Conservation (phyloP, 2,888 invertebrate genomes). For the Trachelus stipa region DNA sequence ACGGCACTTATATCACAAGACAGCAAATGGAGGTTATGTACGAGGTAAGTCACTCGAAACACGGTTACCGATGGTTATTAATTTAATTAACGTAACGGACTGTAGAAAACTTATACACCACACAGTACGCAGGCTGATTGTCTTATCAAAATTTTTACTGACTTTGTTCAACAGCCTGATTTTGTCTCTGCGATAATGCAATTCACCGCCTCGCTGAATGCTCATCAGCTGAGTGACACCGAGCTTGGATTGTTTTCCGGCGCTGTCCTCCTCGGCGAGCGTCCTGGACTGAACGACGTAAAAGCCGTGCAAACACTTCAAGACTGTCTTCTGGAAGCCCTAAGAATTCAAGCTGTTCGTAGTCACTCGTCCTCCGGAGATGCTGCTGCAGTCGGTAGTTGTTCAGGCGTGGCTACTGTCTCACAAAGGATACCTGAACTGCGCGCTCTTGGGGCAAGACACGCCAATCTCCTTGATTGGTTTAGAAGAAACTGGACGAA, state of each 20-base stretch:
- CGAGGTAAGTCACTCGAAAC: conserved; percentile 75
- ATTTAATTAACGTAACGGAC: neutral
- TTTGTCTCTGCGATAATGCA: conserved; percentile 86
- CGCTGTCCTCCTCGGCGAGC: conserved; percentile 84
- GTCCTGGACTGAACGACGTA: conserved; percentile 83
- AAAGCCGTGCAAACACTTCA: conserved; percentile 83
- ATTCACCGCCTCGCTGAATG: conserved; percentile 81
- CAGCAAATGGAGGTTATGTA: conserved; percentile 89
- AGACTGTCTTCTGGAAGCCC: conserved; percentile 87
- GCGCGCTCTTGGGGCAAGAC: conserved; percentile 83
- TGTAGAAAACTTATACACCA: no score
- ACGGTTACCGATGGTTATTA: neutral
- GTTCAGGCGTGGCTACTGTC: conserved; percentile 65
- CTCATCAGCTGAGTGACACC: conserved; percentile 84
- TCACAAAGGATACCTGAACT: conserved; percentile 80
- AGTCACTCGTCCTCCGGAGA: conserved; percentile 53
- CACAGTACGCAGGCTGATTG: neutral
- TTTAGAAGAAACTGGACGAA: conserved; percentile 90
- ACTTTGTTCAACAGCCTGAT: conserved; percentile 73
- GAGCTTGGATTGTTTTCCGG: conserved; percentile 92
- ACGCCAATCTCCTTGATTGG: conserved; percentile 89
- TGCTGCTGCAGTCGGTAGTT: conserved; percentile 52
- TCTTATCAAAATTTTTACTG: neutral
- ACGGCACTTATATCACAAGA: conserved; percentile 86
- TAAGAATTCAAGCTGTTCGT: conserved; percentile 79